A percentile compares a stretch with the other conserved stretches of the same genome.
phyloP scores from a whole-genome alignment of 2,797 vertebrate genomes.

The Loris lydekkerianus region DNA sequence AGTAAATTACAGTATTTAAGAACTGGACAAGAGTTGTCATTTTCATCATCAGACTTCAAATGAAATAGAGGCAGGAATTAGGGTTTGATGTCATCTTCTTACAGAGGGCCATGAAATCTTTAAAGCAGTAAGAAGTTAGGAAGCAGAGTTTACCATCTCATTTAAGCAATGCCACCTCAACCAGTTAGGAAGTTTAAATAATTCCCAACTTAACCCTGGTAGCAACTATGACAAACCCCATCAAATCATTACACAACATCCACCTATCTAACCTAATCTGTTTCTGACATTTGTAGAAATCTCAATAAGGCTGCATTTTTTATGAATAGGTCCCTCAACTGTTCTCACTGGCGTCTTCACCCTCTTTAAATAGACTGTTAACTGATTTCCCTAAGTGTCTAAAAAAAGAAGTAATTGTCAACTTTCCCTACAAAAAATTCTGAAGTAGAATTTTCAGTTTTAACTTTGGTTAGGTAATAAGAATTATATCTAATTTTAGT shows the following conservation, averaged over 20 bases:
- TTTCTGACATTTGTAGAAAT: constrained; percentile 48
- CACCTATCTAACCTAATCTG: not conserved
- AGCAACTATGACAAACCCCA: not conserved
- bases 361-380: not conserved
- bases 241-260: not conserved
- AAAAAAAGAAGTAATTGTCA: not conserved
- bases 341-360: not conserved
- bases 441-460: constrained; percentile 29
- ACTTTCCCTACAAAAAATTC: not conserved
- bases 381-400: not conserved
- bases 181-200: constrained; percentile 9
- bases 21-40: not conserved
- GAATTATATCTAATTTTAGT: not conserved
- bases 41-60: constrained; percentile 20
- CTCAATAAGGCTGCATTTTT: not conserved
- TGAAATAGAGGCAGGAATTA: constrained; percentile 30
- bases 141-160: not conserved
- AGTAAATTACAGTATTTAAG: constrained; percentile 8
- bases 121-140: not conserved
- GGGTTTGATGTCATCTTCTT: constrained; percentile 26
- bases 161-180: constrained; percentile 7
- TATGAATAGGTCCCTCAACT: not conserved
- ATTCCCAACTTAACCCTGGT: constrained; percentile 10
- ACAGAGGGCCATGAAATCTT: not conserved
- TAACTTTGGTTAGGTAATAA: not conserved